Evolutionary conservation across 2,888 invertebrate genomes (phyloP), one percentile per base, ranked within the genome.

Genomic region (Cistogaster globosa): DNA sequence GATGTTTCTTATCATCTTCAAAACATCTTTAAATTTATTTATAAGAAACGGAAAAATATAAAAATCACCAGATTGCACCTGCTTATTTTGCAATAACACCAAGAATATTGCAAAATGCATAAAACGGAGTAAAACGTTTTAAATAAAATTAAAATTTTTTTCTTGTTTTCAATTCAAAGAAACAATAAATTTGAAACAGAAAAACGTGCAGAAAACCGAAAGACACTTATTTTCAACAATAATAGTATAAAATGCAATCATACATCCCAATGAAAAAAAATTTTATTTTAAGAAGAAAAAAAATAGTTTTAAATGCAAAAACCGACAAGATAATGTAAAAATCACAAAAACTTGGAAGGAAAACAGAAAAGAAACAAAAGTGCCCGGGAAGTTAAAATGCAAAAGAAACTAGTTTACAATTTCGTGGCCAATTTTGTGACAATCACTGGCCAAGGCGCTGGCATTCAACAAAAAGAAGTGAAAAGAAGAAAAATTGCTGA

Each of bases 351-450:
- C 5, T 18, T 42, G 0, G 9, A 53, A 20, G 38, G 38, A 53
- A 53, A 36, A n/a, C n/a, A 67, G 14, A 42, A 20, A 78, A 55
- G 58, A 72, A 67, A 63, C 22, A 48, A 71, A 57, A 71, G 42
- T 48, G 58, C 67, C 53, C 42, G 42, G n/a, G 38, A 57, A 53
- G 69, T 65, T 57, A 75, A 72, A 55, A n/a, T 58, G 45, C 42
- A n/a, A 7, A 58, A 51, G 42, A 68, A 85, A 85, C 85, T 68
- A 78, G 85, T 85, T 85, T 85, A 78, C 69, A 82, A 85, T 85
- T 85, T 85, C 85, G 85, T 85, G 85, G 85, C 82, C 85, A 85
- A 82, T 85, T 85, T 85, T 81, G 78, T 81, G 63, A 68, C 76
- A 74, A 75, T 75, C 75, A 76, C 63, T 80, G 80, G 79, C 68